Evolutionary conservation across 2,113 vertebrate species (phyloP), one percentile per base, ranked within the genome.

Genomic region (Drymodes brunneopygia): DNA sequence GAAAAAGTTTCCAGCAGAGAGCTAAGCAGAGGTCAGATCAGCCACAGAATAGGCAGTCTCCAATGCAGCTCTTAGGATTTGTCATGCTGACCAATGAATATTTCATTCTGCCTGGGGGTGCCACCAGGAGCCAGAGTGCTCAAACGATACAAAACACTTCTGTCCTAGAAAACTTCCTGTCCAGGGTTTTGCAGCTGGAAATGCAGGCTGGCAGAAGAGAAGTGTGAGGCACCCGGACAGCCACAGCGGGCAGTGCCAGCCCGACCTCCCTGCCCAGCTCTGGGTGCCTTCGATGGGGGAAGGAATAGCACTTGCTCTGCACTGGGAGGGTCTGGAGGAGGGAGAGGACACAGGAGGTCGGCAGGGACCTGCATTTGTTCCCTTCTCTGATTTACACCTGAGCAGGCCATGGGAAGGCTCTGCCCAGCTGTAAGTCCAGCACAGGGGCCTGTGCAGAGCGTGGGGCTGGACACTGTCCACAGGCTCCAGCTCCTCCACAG

Each of bases 381-480:
- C 2, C 12, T 42, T 25, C 27, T 83, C 51, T n/a, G 57, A 35
- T 60, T 64, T 40, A 6, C 1, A 29, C 11, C 48, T 17, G 29
- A 33, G 6, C 2, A 20, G 60, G 17, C 3, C 3, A 4, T 16
- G 33, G 9, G 57, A 62, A 82, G 28, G 56, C 13, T 42, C 6
- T 47, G 40, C 15, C 14, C 24, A n/a, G n/a, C n/a, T n/a, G n/a
- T n/a, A n/a, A n/a, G n/a, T n/a, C n/a, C n/a, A n/a, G n/a, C 38
- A 38, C 38, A 38, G 38, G 38, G 38, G 38, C 38, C 38, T 1
- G 1, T 22, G 27, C 24, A 6, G 33, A 58, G 44, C 0, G 0
- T 0, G 1, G 1, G 4, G 48, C 48, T 9, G 15, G n/a, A 20
- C 57, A 23, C 7, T 0, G 5, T 3, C 15, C 3, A 0, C 47